phyloP scores from a whole-genome alignment of 2,888 invertebrate species.

The Epirrhoe tristata region DNA sequence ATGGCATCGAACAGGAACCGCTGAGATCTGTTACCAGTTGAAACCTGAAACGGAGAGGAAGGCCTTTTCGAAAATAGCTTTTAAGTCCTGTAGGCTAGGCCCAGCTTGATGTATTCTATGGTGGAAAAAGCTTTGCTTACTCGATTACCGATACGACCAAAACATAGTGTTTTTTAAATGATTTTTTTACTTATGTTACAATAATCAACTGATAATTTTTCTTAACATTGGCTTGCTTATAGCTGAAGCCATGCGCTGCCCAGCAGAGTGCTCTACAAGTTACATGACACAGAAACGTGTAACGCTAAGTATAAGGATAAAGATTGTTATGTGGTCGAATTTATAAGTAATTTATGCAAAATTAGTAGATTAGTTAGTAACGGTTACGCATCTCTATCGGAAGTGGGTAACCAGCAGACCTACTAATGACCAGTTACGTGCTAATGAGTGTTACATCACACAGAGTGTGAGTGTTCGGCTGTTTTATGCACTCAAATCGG shows the following conservation, averaged over 20 bases:
- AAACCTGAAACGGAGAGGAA: conserved; percentile 63
- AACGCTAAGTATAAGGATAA: too few species aligned
- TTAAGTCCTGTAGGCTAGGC: not conserved
- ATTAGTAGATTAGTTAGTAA: conserved; percentile 2
- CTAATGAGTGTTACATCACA: conserved; percentile 23
- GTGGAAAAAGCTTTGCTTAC: not conserved
- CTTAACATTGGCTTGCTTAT: too few species aligned
- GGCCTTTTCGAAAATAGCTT: not conserved
- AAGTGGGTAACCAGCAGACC: conserved; percentile 24
- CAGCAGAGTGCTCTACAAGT: too few species aligned
- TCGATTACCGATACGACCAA: not conserved
- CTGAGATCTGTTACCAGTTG: conserved; percentile 84
- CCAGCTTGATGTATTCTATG: not conserved
- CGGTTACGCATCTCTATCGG: conserved; percentile 23
- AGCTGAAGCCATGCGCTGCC: too few species aligned
- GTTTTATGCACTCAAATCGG: conserved; percentile 33
- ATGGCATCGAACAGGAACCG: conserved; percentile 90
- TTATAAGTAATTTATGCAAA: conserved; percentile 6
- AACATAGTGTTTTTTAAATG: too few species aligned
- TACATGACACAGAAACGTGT: too few species aligned
- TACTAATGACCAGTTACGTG: conserved; percentile 20
- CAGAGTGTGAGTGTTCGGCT: conserved; percentile 4
- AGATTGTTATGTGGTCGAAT: conserved; percentile 17
- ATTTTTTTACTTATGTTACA: too few species aligned
- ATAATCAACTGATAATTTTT: too few species aligned